Conservation (phyloP, 1,140 invertebrate species). For the Drosophila prosaltans region DNA sequence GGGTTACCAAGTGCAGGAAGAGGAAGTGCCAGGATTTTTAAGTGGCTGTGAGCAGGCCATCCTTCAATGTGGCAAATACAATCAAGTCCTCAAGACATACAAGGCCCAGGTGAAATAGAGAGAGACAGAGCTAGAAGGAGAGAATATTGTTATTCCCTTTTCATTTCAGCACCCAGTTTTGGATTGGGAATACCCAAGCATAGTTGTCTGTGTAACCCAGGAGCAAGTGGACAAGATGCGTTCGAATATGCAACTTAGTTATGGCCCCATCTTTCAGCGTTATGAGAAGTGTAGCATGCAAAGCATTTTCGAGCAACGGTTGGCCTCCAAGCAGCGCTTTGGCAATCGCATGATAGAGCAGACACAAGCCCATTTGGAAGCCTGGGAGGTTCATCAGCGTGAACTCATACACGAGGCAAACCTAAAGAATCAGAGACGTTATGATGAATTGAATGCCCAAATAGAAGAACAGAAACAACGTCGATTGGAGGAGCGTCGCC, state of each 20-base stretch:
- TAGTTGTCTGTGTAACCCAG: constrained; percentile 65
- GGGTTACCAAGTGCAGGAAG: constrained; percentile 54
- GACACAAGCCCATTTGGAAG: constrained; percentile 46
- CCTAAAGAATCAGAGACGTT: constrained; percentile 40
- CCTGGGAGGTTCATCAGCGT: constrained; percentile 50
- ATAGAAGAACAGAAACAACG: constrained; percentile 41
- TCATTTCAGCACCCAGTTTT: constrained; percentile 68
- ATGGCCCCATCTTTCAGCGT: constrained; percentile 23
- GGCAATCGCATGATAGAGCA: constrained; percentile 50
- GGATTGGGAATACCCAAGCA: constrained; percentile 46
- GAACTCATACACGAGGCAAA: constrained; percentile 33
- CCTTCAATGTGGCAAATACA: constrained; percentile 79
- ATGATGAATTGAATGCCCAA: constrained; percentile 54
- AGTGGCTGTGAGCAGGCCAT: constrained; percentile 66
- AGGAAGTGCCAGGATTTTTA: constrained; percentile 70
- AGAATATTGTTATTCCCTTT: neutral
- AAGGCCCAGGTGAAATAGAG: constrained; percentile 59
- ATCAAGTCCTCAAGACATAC: constrained; percentile 64
- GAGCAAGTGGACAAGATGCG: constrained; percentile 54
- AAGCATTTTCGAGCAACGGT: constrained; percentile 43
- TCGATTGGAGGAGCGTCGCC: constrained; percentile 51
- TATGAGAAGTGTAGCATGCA: constrained; percentile 52
- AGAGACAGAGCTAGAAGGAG: neutral
- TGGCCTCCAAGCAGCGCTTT: constrained; percentile 37
- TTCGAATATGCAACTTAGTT: constrained; percentile 32